Evolutionary conservation across 1,140 invertebrate genomes (phyloP).

Genomic region (Drosophila asahinai): DNA sequence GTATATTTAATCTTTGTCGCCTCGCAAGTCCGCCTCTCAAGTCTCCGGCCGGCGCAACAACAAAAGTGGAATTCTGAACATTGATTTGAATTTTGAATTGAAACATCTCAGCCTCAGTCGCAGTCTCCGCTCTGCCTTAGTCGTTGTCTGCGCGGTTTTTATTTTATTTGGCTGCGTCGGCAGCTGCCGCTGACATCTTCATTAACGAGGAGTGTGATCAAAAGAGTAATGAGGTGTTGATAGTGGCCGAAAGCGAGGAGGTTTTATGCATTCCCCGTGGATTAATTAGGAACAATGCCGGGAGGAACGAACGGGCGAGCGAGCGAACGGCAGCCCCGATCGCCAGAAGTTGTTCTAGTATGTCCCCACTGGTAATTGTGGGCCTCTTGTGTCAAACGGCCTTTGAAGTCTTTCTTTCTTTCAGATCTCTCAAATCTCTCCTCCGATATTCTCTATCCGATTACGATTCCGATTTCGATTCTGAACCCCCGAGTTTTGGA

Average conservation of each 20-base stretch:
- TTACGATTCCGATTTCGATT: neutral
- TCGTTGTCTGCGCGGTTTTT: conserved; percentile 24
- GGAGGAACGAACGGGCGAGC: neutral
- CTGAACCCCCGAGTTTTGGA: conserved; percentile 6
- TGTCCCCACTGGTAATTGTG: conserved; percentile 45
- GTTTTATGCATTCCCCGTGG: conserved; percentile 57
- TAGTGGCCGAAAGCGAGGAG: conserved; percentile 66
- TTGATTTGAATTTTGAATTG: conserved; percentile 76
- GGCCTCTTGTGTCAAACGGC: conserved; percentile 35
- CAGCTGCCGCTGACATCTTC: conserved; percentile 74
- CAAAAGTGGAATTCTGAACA: conserved; percentile 69
- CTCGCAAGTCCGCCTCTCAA: conserved; percentile 40
- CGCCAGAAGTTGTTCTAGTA: conserved; percentile 50
- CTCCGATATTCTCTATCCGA: neutral
- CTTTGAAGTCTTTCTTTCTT: conserved; percentile 30
- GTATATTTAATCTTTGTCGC: conserved; percentile 82
- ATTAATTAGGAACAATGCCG: conserved; percentile 61
- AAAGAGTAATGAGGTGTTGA: conserved; percentile 85
- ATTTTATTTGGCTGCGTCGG: conserved; percentile 31
- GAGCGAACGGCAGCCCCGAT: neutral
- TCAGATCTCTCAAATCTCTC: conserved; percentile 16
- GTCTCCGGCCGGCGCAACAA: conserved; percentile 24
- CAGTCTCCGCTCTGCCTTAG: neutral
- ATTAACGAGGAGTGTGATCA: conserved; percentile 83
- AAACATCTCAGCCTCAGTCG: conserved; percentile 36